Base-by-base conservation (phyloP, 2,888 invertebrate genomes). In the Tholera decimalis region DNA sequence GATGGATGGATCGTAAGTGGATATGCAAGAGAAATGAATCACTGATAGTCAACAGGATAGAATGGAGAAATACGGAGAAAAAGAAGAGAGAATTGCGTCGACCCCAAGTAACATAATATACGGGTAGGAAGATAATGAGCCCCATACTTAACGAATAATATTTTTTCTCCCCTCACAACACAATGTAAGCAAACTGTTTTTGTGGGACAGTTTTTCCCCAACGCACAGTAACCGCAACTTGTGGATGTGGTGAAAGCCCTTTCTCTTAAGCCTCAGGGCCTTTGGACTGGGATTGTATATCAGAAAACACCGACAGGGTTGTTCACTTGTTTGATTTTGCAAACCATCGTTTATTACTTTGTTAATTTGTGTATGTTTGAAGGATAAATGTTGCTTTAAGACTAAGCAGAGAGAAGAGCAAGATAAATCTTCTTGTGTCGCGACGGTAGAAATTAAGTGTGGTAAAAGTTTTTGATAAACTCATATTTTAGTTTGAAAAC, bases 231-330 rank as follows among this genome's bases (percentile, higher is more conserved):
- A 58, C 55, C 60, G 41, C 69, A 65, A 68, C 33, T 58, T 50
- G 67, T 62, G 60, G 55, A 73, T 66, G 79, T 73, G 75, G 79
- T 68, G 37, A 28, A 71, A 62, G 24, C 51, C 49, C 13, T 2
- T 37, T 24, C 26, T 53, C 53, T 44, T 47, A 73, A 77, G 44
- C 55, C 51, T 44, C 24, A 5, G 49, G 49, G 55, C 8, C 30
- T 65, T 22, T 41, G 20, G 58, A 20, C 43, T 62, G 65, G 57
- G 61, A 57, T 73, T 77, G 73, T 43, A 49, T 59, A 57, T 51
- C 15, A 24, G 24, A 60, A 49, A 60, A 46, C 24, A 20, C 37
- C 22, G 15, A 53, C 18, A 20, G 46, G 18, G 24, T 59, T 59
- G 20, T 50, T 41, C 47, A 59, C 47, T 63, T 72, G 51, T 56